Evolutionary conservation across 2,113 vertebrate species (phyloP), one percentile per base, ranked within the genome.

Genomic region (Podarcis cretensis): DNA sequence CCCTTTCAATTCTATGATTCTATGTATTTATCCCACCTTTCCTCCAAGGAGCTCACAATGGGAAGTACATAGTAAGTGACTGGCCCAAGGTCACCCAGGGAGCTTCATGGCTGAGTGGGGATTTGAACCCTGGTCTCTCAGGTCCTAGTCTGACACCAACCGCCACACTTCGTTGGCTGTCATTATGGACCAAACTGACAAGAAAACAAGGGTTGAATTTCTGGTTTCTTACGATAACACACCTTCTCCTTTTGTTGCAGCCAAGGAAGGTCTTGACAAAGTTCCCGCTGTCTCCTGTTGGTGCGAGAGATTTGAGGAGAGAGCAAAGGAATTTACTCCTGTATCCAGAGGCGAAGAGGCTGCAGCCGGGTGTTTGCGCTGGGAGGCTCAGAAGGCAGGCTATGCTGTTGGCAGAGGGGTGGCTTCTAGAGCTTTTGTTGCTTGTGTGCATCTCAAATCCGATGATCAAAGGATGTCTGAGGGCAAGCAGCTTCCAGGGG

Each of bases 231-330:
- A 63, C 27, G 1, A 77, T 59, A 14, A 68, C 43, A 21, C 57
- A 8, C 48, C 3, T 5, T 59, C 37, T 69, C 16, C 16, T 78
- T 89, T 57, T 59, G 6, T 89, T 78, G 81, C 87, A 89, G 87
- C 87, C 87, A 89, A 78, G 87, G 87, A 84, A 84, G 87, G 32
- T 84, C 81, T 84, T 89, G 87, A 89, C 23, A 27, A 77, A 69
- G 48, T 8, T 13, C 16, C 23, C 4, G 5, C 14, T 1, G 21
- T 16, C 54, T 57, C 74, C 16, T 7, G 27, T 65, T 27, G 7
- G 16, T 9, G 59, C 10, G 30, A 77, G 20, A 74, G 80, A 66
- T 9, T 54, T 54, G 48, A 10, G 48, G 10, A 21, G 87, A 32
- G 37, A 48, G 2, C 8, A 12, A 27, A 8, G 40, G 30, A 68